A percentile compares a stretch with the other conserved stretches of the same genome.
Evolutionary conservation across 2,888 invertebrate species (phyloP).

Genomic region (Nebria brevicollis): DNA sequence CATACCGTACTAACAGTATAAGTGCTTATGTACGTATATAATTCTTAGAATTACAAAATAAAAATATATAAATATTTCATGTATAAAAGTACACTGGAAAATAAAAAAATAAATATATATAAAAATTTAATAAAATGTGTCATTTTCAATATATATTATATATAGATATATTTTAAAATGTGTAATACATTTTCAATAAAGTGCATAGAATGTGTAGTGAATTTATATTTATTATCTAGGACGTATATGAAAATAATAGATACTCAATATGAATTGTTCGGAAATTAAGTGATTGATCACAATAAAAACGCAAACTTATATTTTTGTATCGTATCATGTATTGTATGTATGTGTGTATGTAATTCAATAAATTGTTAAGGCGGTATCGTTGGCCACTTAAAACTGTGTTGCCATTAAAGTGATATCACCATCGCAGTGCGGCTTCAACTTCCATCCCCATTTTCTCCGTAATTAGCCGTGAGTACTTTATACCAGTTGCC

Average conservation of each 20-base stretch:
- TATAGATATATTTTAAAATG: too few relatives aligned
- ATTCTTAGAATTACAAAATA: background rate
- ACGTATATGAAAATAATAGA: background rate
- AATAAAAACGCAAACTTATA: too few relatives aligned
- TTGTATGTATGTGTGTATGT: background rate
- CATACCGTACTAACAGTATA: too few relatives aligned
- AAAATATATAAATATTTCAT: background rate
- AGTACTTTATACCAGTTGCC: conserved; percentile 38
- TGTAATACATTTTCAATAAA: background rate
- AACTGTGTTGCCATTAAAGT: conserved; percentile 23
- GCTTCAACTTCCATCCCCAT: conserved; percentile 33
- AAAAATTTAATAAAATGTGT: too few relatives aligned
- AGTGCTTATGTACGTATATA: too few relatives aligned
- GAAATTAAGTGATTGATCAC: too few relatives aligned
- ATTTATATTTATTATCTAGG: background rate
- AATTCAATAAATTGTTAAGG: background rate
- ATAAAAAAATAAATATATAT: too few relatives aligned
- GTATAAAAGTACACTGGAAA: too few relatives aligned
- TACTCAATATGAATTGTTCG: too few relatives aligned
- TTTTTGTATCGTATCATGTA: too few relatives aligned
- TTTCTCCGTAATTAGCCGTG: conserved; percentile 40
- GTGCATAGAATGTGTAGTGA: background rate
- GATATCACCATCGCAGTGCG: conserved; percentile 4
- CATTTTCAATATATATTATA: too few relatives aligned
- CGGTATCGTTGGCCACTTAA: background rate